Percentiles rank a stretch among this genome's conserved stretches.
These are phyloP conservation scores for Syrista parreyssii DNA, from an alignment of 2,888 invertebrate genomes.

Conservation along the genomic window DNA sequence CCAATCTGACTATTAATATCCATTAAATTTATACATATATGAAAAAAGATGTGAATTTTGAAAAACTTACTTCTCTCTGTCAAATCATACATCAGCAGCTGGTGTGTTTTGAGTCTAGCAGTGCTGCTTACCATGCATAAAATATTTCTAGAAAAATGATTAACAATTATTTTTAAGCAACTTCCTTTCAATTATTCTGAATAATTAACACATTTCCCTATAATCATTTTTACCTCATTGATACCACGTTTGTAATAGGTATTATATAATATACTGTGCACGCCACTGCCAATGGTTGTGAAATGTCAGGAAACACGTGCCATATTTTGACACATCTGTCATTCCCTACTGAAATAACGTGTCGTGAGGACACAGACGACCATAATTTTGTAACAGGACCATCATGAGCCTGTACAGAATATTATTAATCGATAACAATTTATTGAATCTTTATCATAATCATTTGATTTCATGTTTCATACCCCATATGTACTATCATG, in stretches of 20 bases:
- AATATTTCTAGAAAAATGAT: slow-evolving; percentile 19
- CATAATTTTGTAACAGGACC: slow-evolving; percentile 34
- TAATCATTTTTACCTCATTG: slow-evolving; percentile 33
- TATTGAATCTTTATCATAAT: too few species aligned
- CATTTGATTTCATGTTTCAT: not conserved
- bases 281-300: slow-evolving; percentile 32
- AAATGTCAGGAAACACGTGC: slow-evolving; percentile 40
- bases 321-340: slow-evolving; percentile 48
- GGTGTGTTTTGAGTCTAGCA: slow-evolving; percentile 24
- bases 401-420: slow-evolving; percentile 34
- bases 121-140: slow-evolving; percentile 39
- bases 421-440: not conserved
- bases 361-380: slow-evolving; percentile 25
- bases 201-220: not conserved
- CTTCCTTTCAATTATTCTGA: not conserved
- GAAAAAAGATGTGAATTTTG: slow-evolving; percentile 3
- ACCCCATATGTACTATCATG: slow-evolving; percentile 27
- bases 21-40: slow-evolving; percentile 9
- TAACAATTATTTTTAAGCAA: too few species aligned
- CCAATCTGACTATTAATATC: slow-evolving; percentile 30
- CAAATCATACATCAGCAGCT: slow-evolving; percentile 42
- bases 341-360: slow-evolving; percentile 35
- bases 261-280: slow-evolving; percentile 34
- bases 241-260: slow-evolving; percentile 34
- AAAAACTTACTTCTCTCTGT: slow-evolving; percentile 31